Conservation (phyloP, 2,888 invertebrate species). For the Agriopis aurantiaria region DNA sequence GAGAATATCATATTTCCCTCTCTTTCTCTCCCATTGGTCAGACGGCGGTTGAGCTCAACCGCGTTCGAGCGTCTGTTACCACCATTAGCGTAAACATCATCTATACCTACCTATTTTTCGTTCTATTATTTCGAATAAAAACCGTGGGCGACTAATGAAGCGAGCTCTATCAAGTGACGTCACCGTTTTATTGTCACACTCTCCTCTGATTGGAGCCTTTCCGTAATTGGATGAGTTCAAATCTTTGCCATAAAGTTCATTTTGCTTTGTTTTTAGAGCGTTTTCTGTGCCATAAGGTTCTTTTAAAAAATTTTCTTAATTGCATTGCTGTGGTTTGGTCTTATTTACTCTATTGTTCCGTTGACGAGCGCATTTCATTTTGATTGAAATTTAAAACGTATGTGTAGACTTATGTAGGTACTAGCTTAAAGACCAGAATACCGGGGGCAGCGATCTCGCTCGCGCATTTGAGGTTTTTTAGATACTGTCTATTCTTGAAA, state of each 20-base stretch:
- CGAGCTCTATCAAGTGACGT: constrained; percentile 26
- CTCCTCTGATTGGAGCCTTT: constrained; percentile 34
- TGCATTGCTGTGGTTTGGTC: not conserved
- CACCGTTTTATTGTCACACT: constrained; percentile 39
- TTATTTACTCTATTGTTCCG: not conserved
- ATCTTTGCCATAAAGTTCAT: constrained; percentile 27
- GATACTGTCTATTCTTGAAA: too few relatives aligned
- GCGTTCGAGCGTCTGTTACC: too few relatives aligned
- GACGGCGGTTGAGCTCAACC: too few relatives aligned
- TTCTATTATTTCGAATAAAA: not conserved
- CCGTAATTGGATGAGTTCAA: constrained; percentile 39
- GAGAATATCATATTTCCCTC: too few relatives aligned
- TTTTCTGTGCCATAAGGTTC: not conserved
- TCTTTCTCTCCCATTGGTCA: too few relatives aligned
- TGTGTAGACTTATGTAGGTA: not conserved
- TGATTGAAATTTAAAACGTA: not conserved
- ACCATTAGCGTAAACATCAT: too few relatives aligned
- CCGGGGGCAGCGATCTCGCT: not conserved
- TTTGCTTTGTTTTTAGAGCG: constrained; percentile 17
- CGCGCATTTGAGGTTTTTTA: too few relatives aligned
- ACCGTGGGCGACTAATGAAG: constrained; percentile 29
- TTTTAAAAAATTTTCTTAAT: not conserved
- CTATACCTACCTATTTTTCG: too few relatives aligned
- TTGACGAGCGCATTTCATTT: not conserved
- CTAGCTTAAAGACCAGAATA: not conserved